These are phyloP conservation scores for Microctonus brassicae DNA, from an alignment of 2,888 invertebrate genomes.

Conservation along the genomic window DNA sequence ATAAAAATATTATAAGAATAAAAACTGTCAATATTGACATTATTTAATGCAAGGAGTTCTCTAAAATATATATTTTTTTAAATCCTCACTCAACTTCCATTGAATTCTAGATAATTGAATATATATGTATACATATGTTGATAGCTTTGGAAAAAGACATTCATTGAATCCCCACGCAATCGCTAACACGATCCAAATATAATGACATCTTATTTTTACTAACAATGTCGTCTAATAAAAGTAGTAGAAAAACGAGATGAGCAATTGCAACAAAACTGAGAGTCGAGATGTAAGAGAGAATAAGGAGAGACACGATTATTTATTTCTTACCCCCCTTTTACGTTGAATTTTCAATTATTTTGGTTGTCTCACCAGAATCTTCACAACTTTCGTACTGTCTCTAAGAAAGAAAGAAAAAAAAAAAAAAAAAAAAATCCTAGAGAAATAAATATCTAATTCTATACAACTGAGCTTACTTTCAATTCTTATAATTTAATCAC, in stretches of 20 bases:
- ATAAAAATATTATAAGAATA: no score
- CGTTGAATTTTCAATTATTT: neutral
- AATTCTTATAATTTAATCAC: neutral
- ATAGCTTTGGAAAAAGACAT: neutral
- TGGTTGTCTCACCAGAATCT: no score
- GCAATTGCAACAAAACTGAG: neutral
- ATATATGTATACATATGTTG: neutral
- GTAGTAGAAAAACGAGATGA: conserved; percentile 29
- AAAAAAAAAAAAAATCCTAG: neutral
- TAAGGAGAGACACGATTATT: neutral
- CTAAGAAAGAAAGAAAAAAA: neutral
- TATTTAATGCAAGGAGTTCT: neutral
- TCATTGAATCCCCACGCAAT: conserved; percentile 42
- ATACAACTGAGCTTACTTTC: neutral
- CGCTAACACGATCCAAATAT: conserved; percentile 56
- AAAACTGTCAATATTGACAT: no score
- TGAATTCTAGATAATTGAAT: neutral
- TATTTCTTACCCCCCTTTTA: conserved; percentile 3
- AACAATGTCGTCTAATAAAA: conserved; percentile 61
- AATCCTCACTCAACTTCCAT: neutral
- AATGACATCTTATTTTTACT: conserved; percentile 65
- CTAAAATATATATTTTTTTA: neutral
- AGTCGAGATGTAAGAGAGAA: neutral
- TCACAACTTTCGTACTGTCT: no score
- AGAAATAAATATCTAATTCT: neutral